phyloP scores from a whole-genome alignment of 2,113 vertebrate species.

The Pipa parva region DNA sequence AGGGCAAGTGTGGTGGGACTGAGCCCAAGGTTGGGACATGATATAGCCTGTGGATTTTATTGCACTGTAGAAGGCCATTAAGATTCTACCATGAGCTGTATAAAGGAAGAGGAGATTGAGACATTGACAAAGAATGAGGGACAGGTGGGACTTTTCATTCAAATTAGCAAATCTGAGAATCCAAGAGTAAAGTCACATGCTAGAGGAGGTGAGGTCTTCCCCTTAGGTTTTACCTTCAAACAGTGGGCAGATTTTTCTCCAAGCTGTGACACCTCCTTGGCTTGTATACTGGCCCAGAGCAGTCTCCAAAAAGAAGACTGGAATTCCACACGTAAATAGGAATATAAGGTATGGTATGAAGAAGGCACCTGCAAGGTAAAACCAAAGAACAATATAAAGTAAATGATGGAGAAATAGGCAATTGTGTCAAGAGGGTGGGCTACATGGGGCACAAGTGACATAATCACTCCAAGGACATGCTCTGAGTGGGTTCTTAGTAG shows the following conservation, averaged over 20 bases:
- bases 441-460: too few species aligned
- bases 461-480: too few species aligned
- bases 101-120: neutral
- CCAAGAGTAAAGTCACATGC: too few species aligned
- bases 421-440: too few species aligned
- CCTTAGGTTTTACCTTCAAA: constrained; percentile 78
- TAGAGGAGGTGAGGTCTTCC: too few species aligned
- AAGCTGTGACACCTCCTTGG: constrained; percentile 82
- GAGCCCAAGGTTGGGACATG: neutral
- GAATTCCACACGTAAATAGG: constrained; percentile 88
- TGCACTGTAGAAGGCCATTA: too few species aligned
- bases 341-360: constrained; percentile 95
- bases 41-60: too few species aligned
- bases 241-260: constrained; percentile 86
- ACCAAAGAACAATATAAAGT: too few species aligned
- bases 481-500: too few species aligned
- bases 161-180: neutral
- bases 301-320: constrained; percentile 83
- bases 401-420: too few species aligned
- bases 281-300: constrained; percentile 89
- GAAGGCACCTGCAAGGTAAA: constrained; percentile 74
- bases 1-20: neutral
- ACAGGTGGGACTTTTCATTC: neutral
- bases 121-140: neutral
- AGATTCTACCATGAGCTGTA: neutral